Base-by-base conservation (phyloP, 1,140 invertebrate species). In the Bombus balteatus region DNA sequence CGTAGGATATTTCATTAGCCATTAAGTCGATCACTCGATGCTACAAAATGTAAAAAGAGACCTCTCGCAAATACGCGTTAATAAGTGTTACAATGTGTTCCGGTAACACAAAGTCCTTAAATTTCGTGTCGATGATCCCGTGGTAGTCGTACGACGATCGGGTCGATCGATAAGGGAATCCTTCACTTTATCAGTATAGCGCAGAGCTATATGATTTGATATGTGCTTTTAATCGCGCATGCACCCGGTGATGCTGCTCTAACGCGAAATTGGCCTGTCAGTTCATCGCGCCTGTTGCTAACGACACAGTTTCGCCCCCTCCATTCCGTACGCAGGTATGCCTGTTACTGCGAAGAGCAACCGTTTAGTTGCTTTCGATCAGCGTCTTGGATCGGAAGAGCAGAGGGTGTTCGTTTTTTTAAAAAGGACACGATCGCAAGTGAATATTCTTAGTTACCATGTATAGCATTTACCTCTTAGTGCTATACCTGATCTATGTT, bases 251-350 rank as follows among this genome's bases (percentile, higher is more conserved):
- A 79, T 71, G 62, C 37, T 28, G 75, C 37, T 70, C 47, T 57
- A 79, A 84, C 65, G 75, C 71, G 47, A 79, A 84, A 84, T 77
- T 84, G 66, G 65, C 59, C 75, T 71, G 65, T 59, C 82, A 59
- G 82, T 71, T 78, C 3, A 59, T 78, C 47, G 82, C 65, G 74
- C 83, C 76, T 84, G 83, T 84, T 84, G 76, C 83, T 84, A 53
- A 84, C 47, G 66, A 62, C 75, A 71, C 37, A 32, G 47, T 57
- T 71, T 57, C 74, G 8, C 34, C 75, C 65, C 62, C 80, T 82
- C 81, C 32, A 47, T 72, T 53, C 12, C 3, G 53, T 25, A 83
- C 66, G 68, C 47, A 82, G 65, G 22, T 82, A 72, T 82, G 72
- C 80, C 59, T 68, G 79, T 82, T 86, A 83, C 73, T 66, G 28